These are phyloP conservation scores for Sebastes aleutianus DNA, from an alignment of 2,797 vertebrate genomes.

Conservation along the genomic window DNA sequence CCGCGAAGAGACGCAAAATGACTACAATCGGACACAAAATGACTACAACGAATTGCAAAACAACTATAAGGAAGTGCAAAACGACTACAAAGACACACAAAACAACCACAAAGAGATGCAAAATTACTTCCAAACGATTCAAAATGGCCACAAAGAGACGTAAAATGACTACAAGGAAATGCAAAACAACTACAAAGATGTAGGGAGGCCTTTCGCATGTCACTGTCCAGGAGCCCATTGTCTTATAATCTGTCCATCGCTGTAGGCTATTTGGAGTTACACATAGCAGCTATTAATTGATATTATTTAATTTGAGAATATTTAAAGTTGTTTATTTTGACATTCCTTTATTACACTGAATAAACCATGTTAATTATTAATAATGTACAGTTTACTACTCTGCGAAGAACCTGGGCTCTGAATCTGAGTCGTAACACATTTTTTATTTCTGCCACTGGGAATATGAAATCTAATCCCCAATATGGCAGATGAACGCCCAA, in stretches of 20 bases:
- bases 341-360: not conserved
- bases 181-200: not conserved
- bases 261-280: not conserved
- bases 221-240: not conserved
- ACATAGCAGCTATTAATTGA: not conserved
- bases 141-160: accelerated
- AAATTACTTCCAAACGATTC: accelerated
- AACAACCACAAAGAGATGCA: too few species aligned
- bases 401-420: not conserved
- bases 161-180: not conserved
- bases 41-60: too few species aligned
- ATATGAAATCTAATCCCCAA: conserved; percentile 31
- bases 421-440: not conserved
- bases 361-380: not conserved
- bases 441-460: conserved; percentile 14
- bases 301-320: not conserved
- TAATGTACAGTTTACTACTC: not conserved
- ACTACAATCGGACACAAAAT: too few species aligned
- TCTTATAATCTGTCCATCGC: not conserved
- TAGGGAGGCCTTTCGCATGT: not conserved
- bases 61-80: not conserved
- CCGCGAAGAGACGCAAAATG: not conserved
- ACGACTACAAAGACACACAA: not conserved
- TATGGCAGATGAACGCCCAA: conserved; percentile 43
- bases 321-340: not conserved